Evolutionary conservation across 1,140 invertebrate species (phyloP).

Genomic region (Calephelis nemesis): DNA sequence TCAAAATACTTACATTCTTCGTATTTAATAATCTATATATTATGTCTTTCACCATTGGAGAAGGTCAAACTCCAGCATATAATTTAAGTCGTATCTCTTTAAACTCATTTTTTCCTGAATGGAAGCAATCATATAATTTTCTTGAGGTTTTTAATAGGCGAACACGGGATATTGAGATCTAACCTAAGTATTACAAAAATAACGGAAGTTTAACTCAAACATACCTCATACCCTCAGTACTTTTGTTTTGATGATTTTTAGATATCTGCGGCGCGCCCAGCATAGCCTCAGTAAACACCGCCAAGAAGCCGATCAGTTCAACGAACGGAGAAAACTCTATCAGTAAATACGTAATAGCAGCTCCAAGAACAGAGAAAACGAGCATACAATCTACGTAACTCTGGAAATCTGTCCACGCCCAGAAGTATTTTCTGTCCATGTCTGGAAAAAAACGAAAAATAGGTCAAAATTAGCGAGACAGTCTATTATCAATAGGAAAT

Average conservation of each 20-base stretch:
- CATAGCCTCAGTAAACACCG: constrained; percentile 98
- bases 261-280: constrained; percentile 95
- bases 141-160: too few species aligned
- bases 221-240: constrained; percentile 98
- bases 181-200: too few species aligned
- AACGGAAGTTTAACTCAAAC: background rate
- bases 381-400: constrained; percentile 97
- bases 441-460: constrained; percentile 81
- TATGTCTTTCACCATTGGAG: too few species aligned
- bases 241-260: constrained; percentile 93
- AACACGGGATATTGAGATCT: too few species aligned
- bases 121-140: too few species aligned
- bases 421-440: constrained; percentile 95
- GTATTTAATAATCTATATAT: too few species aligned
- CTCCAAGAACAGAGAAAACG: constrained; percentile 90
- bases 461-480: background rate
- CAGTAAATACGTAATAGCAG: constrained; percentile 93
- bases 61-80: too few species aligned
- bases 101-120: too few species aligned
- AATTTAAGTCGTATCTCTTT: too few species aligned
- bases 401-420: constrained; percentile 99
- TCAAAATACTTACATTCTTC: too few species aligned
- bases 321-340: constrained; percentile 90
- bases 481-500: constrained; percentile 27
- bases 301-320: constrained; percentile 94